Percentiles rank a stretch among this genome's conserved stretches.
Conservation (phyloP, 1,140 invertebrate species). For the Zeugodacus cucurbitae region DNA sequence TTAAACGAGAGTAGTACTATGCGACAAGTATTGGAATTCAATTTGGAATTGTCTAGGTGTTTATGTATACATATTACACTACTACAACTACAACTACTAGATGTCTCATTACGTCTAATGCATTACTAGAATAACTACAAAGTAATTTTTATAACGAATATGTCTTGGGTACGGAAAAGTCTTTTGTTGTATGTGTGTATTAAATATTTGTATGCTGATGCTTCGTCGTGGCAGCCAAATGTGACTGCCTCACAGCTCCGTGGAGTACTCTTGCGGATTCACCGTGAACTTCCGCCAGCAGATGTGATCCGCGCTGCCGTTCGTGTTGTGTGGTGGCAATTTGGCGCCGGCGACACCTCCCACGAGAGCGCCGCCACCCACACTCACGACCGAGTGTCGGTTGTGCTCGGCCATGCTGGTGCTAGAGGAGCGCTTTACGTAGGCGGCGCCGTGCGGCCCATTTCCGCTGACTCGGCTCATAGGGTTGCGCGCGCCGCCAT, state of each 20-base stretch:
- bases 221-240: neutral
- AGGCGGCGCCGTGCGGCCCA: conserved; percentile 17
- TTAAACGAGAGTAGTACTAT: neutral
- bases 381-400: neutral
- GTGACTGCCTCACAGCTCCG: conserved; percentile 57
- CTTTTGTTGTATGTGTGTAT: conserved; percentile 52
- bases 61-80: neutral
- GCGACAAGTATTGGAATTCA: neutral
- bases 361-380: conserved; percentile 10
- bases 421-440: neutral
- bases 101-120: neutral
- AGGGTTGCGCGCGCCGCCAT: conserved; percentile 56
- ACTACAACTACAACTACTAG: conserved; percentile 8
- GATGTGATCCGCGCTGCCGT: conserved; percentile 58
- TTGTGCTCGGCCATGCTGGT: conserved; percentile 9
- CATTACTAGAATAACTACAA: neutral
- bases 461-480: conserved; percentile 49
- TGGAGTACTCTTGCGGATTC: conserved; percentile 64
- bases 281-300: conserved; percentile 65
- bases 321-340: conserved; percentile 52
- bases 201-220: neutral
- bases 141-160: conserved; percentile 41
- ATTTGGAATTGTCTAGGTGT: conserved; percentile 33
- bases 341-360: conserved; percentile 44
- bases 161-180: conserved; percentile 64